These are phyloP conservation scores for Epizoanthus rinbou DNA, from an alignment of 92 coral and sea anemone genomes.

Conservation along the genomic window DNA sequence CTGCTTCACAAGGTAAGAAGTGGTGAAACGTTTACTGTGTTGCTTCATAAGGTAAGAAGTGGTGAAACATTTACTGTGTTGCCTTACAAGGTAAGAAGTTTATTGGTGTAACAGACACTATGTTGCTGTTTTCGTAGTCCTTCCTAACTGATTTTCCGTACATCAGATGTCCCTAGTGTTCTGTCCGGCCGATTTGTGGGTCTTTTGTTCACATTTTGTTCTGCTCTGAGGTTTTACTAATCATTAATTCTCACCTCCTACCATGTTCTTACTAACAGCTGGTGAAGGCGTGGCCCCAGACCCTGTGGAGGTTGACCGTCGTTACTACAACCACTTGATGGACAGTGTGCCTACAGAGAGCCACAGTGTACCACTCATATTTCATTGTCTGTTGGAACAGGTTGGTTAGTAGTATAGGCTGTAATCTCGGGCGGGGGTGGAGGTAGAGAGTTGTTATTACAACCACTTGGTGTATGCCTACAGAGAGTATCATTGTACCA, in stretches of 20 bases:
- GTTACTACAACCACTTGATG: constrained; percentile 89
- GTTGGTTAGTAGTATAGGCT: constrained; percentile 28
- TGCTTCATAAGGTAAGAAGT: too few relatives aligned
- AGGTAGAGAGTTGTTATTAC: constrained; percentile 86
- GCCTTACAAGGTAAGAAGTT: too few relatives aligned
- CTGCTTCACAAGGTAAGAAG: too few relatives aligned
- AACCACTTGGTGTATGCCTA: constrained; percentile 84
- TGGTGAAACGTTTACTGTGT: too few relatives aligned
- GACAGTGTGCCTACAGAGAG: constrained; percentile 87
- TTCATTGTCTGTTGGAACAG: constrained; percentile 96
- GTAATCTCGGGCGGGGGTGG: constrained; percentile 42
- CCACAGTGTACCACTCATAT: constrained; percentile 85
- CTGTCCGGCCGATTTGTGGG: too few relatives aligned
- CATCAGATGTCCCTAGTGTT: too few relatives aligned
- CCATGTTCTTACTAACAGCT: neutral
- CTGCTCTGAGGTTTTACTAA: neutral
- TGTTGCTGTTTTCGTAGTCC: too few relatives aligned
- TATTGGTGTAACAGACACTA: too few relatives aligned
- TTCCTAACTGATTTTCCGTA: too few relatives aligned
- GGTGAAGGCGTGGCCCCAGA: constrained; percentile 57
- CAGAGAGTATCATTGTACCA: constrained; percentile 89
- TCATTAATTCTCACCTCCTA: too few relatives aligned
- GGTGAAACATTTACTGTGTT: too few relatives aligned
- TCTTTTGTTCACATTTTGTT: neutral
- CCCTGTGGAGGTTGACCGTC: constrained; percentile 76